These are phyloP conservation scores for Calyptommatus sinebrachiatus DNA, from an alignment of 2,113 vertebrate genomes.

Conservation along the genomic window DNA sequence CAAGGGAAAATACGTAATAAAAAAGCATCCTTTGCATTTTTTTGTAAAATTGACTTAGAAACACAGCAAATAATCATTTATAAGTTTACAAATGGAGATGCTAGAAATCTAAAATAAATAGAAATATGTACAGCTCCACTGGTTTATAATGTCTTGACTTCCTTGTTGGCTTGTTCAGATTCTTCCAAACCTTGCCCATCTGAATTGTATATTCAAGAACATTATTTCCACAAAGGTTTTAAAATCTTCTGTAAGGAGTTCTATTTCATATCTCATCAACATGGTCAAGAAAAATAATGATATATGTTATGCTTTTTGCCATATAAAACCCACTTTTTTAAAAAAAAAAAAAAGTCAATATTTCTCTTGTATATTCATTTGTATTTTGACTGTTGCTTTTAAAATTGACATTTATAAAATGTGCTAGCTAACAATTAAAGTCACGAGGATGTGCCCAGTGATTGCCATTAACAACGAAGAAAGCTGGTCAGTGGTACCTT, in stretches of 20 bases:
- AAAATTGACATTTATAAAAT: background rate
- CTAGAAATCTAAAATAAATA: background rate
- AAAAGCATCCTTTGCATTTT: background rate
- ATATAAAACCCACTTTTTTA: background rate
- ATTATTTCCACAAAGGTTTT: background rate
- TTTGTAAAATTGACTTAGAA: background rate
- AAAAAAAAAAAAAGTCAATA: background rate
- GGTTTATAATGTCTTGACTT: background rate
- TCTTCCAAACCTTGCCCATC: background rate
- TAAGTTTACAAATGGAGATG: background rate
- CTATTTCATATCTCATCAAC: background rate
- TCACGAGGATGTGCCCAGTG: background rate
- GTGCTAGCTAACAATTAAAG: background rate
- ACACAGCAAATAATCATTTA: background rate
- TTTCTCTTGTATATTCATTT: background rate
- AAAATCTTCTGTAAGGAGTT: background rate
- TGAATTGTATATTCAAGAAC: background rate
- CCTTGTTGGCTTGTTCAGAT: background rate
- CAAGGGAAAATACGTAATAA: background rate
- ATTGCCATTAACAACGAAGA: background rate
- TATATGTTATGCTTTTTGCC: background rate
- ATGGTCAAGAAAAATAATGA: too few species aligned
- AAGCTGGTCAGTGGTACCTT: slow-evolving; percentile 78
- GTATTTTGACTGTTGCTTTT: background rate
- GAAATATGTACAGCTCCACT: background rate